Conservation (phyloP, 2,888 invertebrate genomes). For the Tenthredo livida region DNA sequence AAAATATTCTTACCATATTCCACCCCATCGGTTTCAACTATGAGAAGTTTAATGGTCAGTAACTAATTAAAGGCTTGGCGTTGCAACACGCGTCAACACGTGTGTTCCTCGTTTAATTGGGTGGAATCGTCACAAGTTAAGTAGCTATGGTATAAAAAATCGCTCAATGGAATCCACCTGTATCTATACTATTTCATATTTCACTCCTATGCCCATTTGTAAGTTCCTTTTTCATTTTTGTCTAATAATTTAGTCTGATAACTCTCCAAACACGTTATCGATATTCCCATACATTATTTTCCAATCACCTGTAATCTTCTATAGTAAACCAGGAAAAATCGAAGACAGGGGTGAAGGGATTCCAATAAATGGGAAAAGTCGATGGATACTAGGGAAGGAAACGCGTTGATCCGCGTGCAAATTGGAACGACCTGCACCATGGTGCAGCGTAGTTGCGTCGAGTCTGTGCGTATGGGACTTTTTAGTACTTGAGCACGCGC, state of each 20-base stretch:
- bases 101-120: slow-evolving; percentile 34
- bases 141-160: neutral
- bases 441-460: slow-evolving; percentile 25
- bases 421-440: neutral
- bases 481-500: slow-evolving; percentile 76
- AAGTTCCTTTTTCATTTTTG: neutral
- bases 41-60: slow-evolving; percentile 48
- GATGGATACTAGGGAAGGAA: neutral
- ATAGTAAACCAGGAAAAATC: neutral
- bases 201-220: neutral
- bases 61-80: slow-evolving; percentile 28
- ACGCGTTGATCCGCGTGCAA: neutral
- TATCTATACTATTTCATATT: neutral
- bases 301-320: neutral
- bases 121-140: slow-evolving; percentile 41
- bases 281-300: neutral
- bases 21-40: slow-evolving; percentile 20
- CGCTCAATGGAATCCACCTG: neutral
- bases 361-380: neutral
- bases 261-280: neutral
- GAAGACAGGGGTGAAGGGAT: neutral
- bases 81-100: slow-evolving; percentile 37
- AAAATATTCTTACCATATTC: slow-evolving; percentile 7
- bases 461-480: slow-evolving; percentile 65
- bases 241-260: neutral